Evolutionary conservation across 2,888 invertebrate genomes (phyloP).

Genomic region (Quadriops clusia): DNA sequence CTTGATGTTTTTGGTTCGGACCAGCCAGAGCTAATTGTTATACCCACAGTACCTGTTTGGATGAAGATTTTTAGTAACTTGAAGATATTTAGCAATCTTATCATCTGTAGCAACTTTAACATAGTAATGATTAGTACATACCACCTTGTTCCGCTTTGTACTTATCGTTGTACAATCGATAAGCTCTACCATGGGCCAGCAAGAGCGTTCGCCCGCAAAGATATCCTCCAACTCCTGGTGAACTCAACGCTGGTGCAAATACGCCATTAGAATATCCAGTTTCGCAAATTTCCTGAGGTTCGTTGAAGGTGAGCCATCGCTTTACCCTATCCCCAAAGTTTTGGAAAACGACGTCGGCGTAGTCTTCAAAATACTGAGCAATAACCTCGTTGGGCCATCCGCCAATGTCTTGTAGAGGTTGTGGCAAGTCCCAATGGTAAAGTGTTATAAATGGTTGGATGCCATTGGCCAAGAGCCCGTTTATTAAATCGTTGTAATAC

Average conservation of each 20-base stretch:
- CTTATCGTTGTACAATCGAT: slow-evolving; percentile 42
- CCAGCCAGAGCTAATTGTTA: slow-evolving; percentile 45
- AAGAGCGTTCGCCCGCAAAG: slow-evolving; percentile 50
- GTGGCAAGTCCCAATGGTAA: slow-evolving; percentile 24
- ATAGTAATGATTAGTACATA: slow-evolving; percentile 7
- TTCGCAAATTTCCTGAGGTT: slow-evolving; percentile 43
- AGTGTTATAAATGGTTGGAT: slow-evolving; percentile 39
- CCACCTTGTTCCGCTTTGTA: slow-evolving; percentile 32
- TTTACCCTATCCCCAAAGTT: slow-evolving; percentile 44
- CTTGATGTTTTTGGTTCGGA: slow-evolving; percentile 39
- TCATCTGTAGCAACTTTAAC: neutral
- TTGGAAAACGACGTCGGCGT: slow-evolving; percentile 40
- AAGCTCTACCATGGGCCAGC: slow-evolving; percentile 51
- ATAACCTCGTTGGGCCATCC: slow-evolving; percentile 47
- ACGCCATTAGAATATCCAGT: slow-evolving; percentile 26
- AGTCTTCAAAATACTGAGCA: slow-evolving; percentile 43
- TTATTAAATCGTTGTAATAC: slow-evolving; percentile 62
- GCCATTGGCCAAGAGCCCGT: slow-evolving; percentile 46
- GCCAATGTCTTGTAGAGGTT: slow-evolving; percentile 38
- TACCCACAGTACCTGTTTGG: slow-evolving; percentile 49
- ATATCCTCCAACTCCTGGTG: slow-evolving; percentile 47
- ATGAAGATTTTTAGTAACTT: slow-evolving; percentile 30
- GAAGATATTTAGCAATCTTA: neutral
- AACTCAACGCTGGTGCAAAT: slow-evolving; percentile 38
- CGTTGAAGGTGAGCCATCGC: slow-evolving; percentile 56